Conservation (phyloP, 2,888 invertebrate species). For the Andrena haemorrhoa region DNA sequence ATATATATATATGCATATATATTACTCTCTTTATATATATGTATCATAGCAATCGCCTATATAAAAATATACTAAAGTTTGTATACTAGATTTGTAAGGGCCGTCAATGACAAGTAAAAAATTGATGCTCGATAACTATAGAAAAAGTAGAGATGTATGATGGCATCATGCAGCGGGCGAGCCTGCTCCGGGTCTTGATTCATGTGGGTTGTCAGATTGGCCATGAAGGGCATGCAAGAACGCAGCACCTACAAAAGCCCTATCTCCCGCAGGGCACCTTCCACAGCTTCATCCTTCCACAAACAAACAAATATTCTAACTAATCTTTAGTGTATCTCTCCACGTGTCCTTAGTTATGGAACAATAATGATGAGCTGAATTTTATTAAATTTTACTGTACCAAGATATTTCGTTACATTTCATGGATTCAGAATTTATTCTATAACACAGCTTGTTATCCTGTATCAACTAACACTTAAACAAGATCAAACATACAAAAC, state of each 20-base stretch:
- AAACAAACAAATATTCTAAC: conserved; percentile 83
- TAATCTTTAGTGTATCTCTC: conserved; percentile 74
- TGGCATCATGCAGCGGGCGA: conserved; percentile 77
- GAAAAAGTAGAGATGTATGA: conserved; percentile 73
- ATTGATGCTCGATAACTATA: conserved; percentile 57
- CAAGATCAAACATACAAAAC: conserved; percentile 23
- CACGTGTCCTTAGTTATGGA: conserved; percentile 56
- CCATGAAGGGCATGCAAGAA: conserved; percentile 76
- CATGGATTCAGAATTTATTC: conserved; percentile 7
- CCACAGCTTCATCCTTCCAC: conserved; percentile 96
- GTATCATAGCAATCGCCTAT: conserved; percentile 41
- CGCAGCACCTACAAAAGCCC: conserved; percentile 91
- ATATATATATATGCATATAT: conserved; percentile 28
- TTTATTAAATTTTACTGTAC: conserved; percentile 16
- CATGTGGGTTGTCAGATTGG: conserved; percentile 74
- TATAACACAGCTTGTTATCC: conserved; percentile 24
- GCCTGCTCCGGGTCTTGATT: conserved; percentile 75
- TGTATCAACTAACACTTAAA: conserved; percentile 7
- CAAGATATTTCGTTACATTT: conserved; percentile 10
- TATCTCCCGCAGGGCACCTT: conserved; percentile 96
- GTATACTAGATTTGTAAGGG: conserved; percentile 41
- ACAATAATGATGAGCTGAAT: conserved; percentile 52
- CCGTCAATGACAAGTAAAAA: conserved; percentile 54
- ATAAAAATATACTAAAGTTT: conserved; percentile 50
- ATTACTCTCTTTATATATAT: conserved; percentile 31